A percentile compares a stretch with the other conserved stretches of the same genome.
Conservation (phyloP, 1,140 invertebrate species). For the Drosophila neocordata region DNA sequence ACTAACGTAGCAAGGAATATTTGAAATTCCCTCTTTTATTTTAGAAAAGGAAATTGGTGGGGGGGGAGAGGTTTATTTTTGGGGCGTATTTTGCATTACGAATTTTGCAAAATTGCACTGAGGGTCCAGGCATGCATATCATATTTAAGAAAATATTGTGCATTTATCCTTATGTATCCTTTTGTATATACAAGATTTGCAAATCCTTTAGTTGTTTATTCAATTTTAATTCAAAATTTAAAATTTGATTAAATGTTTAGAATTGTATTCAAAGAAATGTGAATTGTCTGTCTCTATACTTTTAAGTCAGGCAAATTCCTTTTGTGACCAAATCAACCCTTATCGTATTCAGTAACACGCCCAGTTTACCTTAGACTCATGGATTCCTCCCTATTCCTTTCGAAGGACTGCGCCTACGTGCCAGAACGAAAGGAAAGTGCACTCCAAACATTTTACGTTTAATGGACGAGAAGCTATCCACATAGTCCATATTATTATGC, state of each 20-base stretch:
- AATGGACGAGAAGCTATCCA: constrained; percentile 67
- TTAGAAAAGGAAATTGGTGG: neutral
- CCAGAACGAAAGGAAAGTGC: constrained; percentile 56
- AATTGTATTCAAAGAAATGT: too few relatives aligned
- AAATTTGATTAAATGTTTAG: too few relatives aligned
- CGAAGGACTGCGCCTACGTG: constrained; percentile 39
- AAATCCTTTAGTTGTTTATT: neutral
- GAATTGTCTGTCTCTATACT: too few relatives aligned
- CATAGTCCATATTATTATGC: constrained; percentile 51
- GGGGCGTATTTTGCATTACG: constrained; percentile 1
- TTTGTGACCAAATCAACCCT: constrained; percentile 33
- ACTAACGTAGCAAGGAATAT: constrained; percentile 69
- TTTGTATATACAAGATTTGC: neutral
- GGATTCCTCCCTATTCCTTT: neutral
- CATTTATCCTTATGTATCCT: neutral
- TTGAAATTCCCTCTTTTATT: constrained; percentile 52
- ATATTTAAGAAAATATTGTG: neutral
- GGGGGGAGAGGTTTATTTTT: neutral
- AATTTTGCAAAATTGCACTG: constrained; percentile 7
- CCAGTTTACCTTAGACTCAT: neutral
- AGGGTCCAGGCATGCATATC: neutral
- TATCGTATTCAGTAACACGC: constrained; percentile 13
- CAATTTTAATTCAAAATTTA: neutral
- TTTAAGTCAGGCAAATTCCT: too few relatives aligned
- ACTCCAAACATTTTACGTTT: constrained; percentile 66